Conservation (phyloP, 2,888 invertebrate genomes). For the Acanthosepion lycidas region DNA sequence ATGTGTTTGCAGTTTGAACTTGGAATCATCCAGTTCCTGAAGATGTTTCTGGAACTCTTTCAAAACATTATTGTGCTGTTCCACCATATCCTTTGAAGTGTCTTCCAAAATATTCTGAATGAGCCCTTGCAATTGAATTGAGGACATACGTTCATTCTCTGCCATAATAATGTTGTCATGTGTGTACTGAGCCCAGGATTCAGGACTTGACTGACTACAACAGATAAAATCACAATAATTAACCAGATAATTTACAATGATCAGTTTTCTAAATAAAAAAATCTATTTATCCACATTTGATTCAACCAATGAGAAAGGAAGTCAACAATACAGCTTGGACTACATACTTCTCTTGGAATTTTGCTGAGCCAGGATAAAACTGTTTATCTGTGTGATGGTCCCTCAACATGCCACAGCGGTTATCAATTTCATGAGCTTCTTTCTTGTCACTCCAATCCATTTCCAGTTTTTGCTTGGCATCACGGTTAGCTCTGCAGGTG, state of each 20-base stretch:
- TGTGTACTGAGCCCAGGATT: constrained; percentile 89
- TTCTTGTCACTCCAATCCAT: constrained; percentile 94
- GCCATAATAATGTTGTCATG: constrained; percentile 84
- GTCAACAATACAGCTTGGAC: no score
- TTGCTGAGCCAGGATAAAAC: constrained; percentile 87
- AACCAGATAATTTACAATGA: not conserved
- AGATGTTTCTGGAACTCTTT: constrained; percentile 84
- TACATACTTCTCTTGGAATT: constrained; percentile 83
- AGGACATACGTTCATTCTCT: constrained; percentile 85
- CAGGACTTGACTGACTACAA: constrained; percentile 85
- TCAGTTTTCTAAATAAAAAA: no score
- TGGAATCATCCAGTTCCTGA: constrained; percentile 78
- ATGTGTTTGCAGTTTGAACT: constrained; percentile 81
- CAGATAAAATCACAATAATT: not conserved
- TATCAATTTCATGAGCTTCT: constrained; percentile 85
- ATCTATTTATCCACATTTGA: no score
- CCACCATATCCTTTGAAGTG: constrained; percentile 86
- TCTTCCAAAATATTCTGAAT: constrained; percentile 84
- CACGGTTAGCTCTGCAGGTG: constrained; percentile 75
- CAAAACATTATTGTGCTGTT: constrained; percentile 88
- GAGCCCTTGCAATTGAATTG: constrained; percentile 81
- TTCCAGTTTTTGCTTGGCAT: constrained; percentile 87
- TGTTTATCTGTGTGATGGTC: constrained; percentile 81
- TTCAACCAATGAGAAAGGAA: no score
- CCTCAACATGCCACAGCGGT: constrained; percentile 81